Evolutionary conservation across 2,888 invertebrate genomes (phyloP).

Genomic region (Philonicus albiceps): DNA sequence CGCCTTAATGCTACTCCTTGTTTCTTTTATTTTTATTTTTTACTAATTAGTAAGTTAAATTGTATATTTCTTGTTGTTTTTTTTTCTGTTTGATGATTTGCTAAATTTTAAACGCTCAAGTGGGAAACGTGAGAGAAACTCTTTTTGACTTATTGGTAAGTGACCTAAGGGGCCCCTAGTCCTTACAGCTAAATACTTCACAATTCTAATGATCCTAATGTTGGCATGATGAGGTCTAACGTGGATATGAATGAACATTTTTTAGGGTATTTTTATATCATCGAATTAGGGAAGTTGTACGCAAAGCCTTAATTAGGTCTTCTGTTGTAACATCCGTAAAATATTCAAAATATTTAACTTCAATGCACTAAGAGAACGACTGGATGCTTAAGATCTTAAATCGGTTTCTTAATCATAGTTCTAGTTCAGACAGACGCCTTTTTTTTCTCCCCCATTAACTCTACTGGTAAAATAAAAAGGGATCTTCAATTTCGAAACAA

Average conservation of each 20-base stretch:
- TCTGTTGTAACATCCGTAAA: neutral
- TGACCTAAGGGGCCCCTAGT: neutral
- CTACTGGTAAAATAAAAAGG: neutral
- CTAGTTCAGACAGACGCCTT: neutral
- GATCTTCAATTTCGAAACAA: neutral
- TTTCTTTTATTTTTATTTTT: neutral
- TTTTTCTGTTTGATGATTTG: neutral
- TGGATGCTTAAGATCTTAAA: neutral
- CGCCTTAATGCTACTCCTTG: conserved; percentile 1
- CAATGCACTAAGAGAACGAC: neutral
- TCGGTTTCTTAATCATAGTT: neutral
- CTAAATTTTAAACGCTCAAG: neutral
- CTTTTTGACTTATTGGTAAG: neutral
- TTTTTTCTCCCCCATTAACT: no score
- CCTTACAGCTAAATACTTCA: neutral
- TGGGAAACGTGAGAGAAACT: neutral
- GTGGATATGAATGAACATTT: neutral
- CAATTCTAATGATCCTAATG: neutral
- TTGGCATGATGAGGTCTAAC: neutral
- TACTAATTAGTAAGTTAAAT: neutral
- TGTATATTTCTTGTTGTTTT: neutral
- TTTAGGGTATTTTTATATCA: neutral
- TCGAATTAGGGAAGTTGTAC: neutral
- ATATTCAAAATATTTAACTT: neutral
- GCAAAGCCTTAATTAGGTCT: neutral